Percentiles rank a stretch among this genome's conserved stretches.
Evolutionary conservation across 1,140 invertebrate species (phyloP).

Genomic region (Heliconius nattereri): DNA sequence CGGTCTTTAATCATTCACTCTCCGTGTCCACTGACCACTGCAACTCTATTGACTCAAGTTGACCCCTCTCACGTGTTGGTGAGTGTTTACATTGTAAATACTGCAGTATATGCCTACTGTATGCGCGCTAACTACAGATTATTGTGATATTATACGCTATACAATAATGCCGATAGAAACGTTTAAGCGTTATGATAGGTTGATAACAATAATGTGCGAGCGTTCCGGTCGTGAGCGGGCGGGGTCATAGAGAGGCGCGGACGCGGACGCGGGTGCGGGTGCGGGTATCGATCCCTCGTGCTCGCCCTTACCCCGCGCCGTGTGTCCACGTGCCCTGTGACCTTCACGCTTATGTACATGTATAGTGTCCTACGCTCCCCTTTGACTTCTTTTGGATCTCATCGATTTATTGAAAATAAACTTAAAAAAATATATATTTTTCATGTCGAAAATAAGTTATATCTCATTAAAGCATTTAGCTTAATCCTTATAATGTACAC

Average conservation of each 20-base stretch:
- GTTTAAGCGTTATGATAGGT: conserved; percentile 3
- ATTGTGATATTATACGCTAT: not conserved
- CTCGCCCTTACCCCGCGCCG: conserved; percentile 31
- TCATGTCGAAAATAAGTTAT: not conserved
- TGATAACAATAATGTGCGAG: conserved; percentile 14
- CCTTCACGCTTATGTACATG: conserved; percentile 25
- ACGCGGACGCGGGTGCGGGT: conserved; percentile 20
- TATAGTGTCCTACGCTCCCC: not conserved
- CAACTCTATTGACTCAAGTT: conserved; percentile 20
- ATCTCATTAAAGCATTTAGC: not conserved
- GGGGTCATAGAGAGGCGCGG: conserved; percentile 36
- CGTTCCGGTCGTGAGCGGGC: conserved; percentile 23
- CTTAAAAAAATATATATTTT: not conserved
- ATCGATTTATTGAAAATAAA: not conserved
- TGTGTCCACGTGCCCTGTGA: conserved; percentile 32
- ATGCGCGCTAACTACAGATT: too few relatives aligned
- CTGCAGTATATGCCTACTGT: not conserved
- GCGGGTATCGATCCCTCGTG: conserved; percentile 33
- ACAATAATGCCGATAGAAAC: conserved; percentile 1
- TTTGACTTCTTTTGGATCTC: not conserved
- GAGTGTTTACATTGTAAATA: not conserved
- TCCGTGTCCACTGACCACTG: conserved; percentile 24
- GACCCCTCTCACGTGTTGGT: conserved; percentile 7
- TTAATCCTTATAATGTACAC: not conserved
- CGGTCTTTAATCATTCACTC: conserved; percentile 47